Base-by-base conservation (phyloP, 2,888 invertebrate species). In the Lasioglossum lativentre region DNA sequence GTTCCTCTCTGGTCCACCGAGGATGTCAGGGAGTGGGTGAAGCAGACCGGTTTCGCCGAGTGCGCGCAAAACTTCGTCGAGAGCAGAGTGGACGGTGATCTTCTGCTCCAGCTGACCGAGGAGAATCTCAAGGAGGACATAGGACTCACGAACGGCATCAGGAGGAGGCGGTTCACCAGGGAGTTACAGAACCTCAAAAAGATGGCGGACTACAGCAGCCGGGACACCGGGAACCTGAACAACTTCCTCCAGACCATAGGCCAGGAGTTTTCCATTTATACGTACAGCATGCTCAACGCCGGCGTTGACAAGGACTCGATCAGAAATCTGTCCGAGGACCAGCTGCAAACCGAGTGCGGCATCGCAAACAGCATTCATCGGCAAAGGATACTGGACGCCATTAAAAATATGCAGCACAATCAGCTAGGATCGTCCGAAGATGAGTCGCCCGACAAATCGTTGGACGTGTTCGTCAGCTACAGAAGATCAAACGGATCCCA, bases 381-480 rank as follows among this genome's bases (percentile, higher is more conserved):
- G 86, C 96, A 98, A 91, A 97, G 98, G 94, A 98, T 99, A 94
- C 96, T 99, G 90, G 98, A 99, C 93, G 97, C 98, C 30, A 98
- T 99, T 79, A 97, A 97, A 95, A 96, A 95, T 74, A 89, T 92
- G 72, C 93, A 94, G 52, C 91, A 93, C 66, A 95, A 94, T 89
- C 94, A 93, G 47, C 92, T 95, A 70, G 94, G 89, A 71, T 93
- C 93, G 0, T 93, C 90, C 80, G 94, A 93, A 14, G 91, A 97
- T 93, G 98, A 98, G 92, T 97, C 97, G 91, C 96, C 97, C 94
- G 98, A 98, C 93, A 99, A 99, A 95, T 98, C 97, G 75, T 96
- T 99, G 90, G 99, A 99, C 95, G 99, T 99, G 0, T 99, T 99
- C 95, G 99, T 99, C 91, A 99, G 99, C 95, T 99, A 99, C 94